Conservation (phyloP, 2,888 invertebrate species). For the Torymus auratus region DNA sequence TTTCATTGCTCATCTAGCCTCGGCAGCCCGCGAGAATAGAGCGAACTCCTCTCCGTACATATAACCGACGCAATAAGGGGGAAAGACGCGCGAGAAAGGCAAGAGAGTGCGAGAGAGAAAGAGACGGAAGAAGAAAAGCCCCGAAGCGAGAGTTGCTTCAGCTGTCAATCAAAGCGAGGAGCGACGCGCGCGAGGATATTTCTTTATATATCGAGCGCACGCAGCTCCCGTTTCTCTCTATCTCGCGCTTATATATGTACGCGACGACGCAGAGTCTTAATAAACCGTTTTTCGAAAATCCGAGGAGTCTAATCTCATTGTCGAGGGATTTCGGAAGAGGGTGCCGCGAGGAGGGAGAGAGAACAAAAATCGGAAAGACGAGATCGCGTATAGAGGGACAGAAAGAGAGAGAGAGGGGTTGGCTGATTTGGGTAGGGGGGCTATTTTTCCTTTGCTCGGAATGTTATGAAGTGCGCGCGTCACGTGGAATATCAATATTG, state of each 20-base stretch:
- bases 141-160: constrained; percentile 59
- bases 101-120: constrained; percentile 26
- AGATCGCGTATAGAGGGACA: no score
- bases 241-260: neutral
- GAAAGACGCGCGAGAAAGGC: neutral
- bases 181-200: constrained; percentile 20
- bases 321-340: constrained; percentile 36
- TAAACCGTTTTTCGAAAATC: constrained; percentile 50
- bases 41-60: no score
- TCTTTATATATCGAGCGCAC: constrained; percentile 26
- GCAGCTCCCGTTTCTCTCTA: neutral
- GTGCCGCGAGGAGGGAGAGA: neutral
- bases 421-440: neutral
- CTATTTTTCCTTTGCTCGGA: neutral
- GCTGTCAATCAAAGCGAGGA: constrained; percentile 63
- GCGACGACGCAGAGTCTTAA: constrained; percentile 9
- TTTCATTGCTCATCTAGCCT: constrained; percentile 52
- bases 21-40: neutral
- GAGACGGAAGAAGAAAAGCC: constrained; percentile 45
- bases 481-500: constrained; percentile 10
- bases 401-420: no score
- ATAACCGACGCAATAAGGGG: no score
- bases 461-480: neutral
- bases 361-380: neutral
- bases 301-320: constrained; percentile 59